Evolutionary conservation across 2,113 vertebrate species (phyloP).

Genomic region (Tetraodon nigroviridis): DNA sequence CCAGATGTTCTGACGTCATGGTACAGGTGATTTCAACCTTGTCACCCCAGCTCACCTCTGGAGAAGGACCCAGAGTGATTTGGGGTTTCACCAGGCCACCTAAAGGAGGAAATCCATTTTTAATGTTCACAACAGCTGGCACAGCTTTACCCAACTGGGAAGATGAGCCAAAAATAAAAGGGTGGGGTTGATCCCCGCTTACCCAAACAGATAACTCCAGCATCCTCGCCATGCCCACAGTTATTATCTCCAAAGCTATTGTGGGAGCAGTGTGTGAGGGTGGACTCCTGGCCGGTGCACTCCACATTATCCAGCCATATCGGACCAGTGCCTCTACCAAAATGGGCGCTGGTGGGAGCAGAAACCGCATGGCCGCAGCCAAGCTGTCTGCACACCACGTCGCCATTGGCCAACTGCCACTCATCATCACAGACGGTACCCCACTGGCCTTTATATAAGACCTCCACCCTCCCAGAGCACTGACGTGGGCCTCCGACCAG

Average conservation of each 20-base stretch:
- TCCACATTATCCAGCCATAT: conserved; percentile 66
- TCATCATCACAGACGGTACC: conserved; percentile 66
- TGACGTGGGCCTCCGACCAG: conserved; percentile 17
- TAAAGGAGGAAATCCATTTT: conserved; percentile 10
- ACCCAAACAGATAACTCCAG: conserved; percentile 66
- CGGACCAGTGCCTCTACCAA: conserved; percentile 55
- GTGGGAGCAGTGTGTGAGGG: conserved; percentile 54
- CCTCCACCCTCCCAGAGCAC: conserved; percentile 58
- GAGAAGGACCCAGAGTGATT: conserved; percentile 40
- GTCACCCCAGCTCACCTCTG: conserved; percentile 53
- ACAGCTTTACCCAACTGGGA: neutral
- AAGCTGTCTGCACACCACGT: conserved; percentile 60
- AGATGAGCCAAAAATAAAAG: too few relatives aligned
- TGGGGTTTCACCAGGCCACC: conserved; percentile 54
- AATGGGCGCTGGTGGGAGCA: conserved; percentile 40
- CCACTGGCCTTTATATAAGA: conserved; percentile 55
- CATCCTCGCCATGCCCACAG: conserved; percentile 66
- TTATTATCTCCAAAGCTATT: conserved; percentile 47
- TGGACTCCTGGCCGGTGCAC: conserved; percentile 50
- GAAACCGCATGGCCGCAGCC: conserved; percentile 55
- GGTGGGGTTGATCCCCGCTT: conserved; percentile 2
- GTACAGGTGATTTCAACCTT: conserved; percentile 64
- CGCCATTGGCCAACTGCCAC: conserved; percentile 30
- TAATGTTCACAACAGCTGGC: neutral
- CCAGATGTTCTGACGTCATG: conserved; percentile 41